Base-by-base conservation (phyloP, 2,888 invertebrate genomes). In the Eilema caniola region DNA sequence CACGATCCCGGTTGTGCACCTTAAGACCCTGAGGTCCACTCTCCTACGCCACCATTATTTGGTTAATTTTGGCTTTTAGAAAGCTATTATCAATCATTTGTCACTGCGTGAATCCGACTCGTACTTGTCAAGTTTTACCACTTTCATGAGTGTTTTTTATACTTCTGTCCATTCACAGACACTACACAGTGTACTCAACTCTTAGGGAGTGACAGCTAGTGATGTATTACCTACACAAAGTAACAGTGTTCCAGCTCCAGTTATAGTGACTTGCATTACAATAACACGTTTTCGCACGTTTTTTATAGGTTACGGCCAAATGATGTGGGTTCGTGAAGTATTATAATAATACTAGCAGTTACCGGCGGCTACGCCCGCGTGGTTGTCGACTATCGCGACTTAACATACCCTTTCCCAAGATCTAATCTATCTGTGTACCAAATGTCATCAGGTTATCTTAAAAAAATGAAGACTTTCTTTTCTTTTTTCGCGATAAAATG, bases 221-320 rank as follows among this genome's bases (percentile, higher is more conserved):
- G 53, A 53, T 53, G n/a, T 53, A 53, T 53, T 53, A n/a, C n/a
- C n/a, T 53, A 47, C 47, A 41, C 12, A 47, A 47, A 20, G 47
- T 41, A 47, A 47, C 47, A 47, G 20, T 47, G 47, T 20, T 47
- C 20, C 47, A 20, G 47, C 47, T 47, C 20, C 47, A 20, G 47
- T 47, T 47, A 47, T 20, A 47, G 47, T 10, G 20, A 20, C 4
- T 20, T n/a, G 20, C 53, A 8, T 20, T 53, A n/a, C n/a, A n/a
- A 53, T n/a, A 53, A 53, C 53, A 53, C n/a, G 53, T 53, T 53
- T 53, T 53, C 53, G 10, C 53, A 53, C n/a, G 53, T 53, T 53
- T 53, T 53, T 61, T n/a, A 31, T 1, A 31, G 10, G 28, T 31
- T 20, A 16, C 8, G 11, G 3, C 20, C 12, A 20, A 20, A 20